Evolutionary conservation across 2,113 vertebrate species (phyloP), one percentile per base, ranked within the genome.

Genomic region (Acanthochromis polyacanthus): DNA sequence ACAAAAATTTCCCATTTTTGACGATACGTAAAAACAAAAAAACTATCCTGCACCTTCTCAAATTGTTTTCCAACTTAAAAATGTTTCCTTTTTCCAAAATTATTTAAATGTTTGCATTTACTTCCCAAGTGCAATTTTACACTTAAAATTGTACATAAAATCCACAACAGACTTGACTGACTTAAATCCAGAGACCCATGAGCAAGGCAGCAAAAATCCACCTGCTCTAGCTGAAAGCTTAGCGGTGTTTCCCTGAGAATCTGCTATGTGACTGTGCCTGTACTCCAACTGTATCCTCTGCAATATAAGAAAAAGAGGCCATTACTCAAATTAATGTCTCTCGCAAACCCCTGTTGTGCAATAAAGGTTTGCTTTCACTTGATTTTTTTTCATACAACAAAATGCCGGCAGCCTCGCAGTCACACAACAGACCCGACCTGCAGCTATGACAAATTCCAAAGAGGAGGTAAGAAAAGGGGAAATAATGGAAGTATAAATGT

Each of bases 401-500:
- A 72, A 79, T 57, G 60, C 64, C 66, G 0, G 22, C n/a, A 28
- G 76, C 66, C 77, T 61, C 10, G 6, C 48, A 55, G 61, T 65
- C 55, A 64, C 52, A 77, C 58, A 62, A 59, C 75, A 61, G 67
- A 30, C 59, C 71, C 36, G 38, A 83, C 48, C 71, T 70, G 58
- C 59, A 53, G 53, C 62, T 52, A 5, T 50, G 76, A 83, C 40
- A 65, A 69, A 81, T 64, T 74, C 59, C 25, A 84, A 78, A 81
- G 60, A 56, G 28, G 56, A 73, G 28, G 16, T 75, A 73, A 58
- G 36, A 73, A 82, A 84, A 32, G 12, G 45, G 40, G 40, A 82
- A 88, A 76, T 78, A 77, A 87, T 66, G 57, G 64, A 78, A 79
- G 58, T 38, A 59, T 82, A 75, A 86, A 90, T 84, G 69, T 82